Evolutionary conservation across 2,113 vertebrate species (phyloP).

Genomic region (Perca schrenkii): DNA sequence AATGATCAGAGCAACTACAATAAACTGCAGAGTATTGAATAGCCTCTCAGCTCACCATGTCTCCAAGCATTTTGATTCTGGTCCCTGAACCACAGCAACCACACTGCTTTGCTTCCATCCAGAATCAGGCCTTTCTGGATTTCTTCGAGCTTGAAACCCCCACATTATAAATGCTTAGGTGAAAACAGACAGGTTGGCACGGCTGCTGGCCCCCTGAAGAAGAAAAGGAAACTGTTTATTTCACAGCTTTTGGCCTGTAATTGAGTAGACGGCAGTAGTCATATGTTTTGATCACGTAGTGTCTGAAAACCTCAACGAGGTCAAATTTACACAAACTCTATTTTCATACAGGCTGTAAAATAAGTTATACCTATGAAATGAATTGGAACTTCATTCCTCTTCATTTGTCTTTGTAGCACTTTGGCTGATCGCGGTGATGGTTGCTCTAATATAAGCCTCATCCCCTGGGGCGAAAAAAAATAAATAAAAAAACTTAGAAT

Average conservation of each 20-base stretch:
- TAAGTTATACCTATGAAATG: slow-evolving; percentile 52
- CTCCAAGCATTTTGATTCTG: slow-evolving; percentile 64
- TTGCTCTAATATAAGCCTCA: slow-evolving; percentile 58
- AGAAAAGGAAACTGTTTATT: slow-evolving; percentile 62
- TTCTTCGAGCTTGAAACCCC: slow-evolving; percentile 50
- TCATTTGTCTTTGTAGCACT: slow-evolving; percentile 53
- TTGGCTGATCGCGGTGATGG: slow-evolving; percentile 16
- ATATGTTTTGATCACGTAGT: slow-evolving; percentile 57
- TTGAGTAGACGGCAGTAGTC: slow-evolving; percentile 40
- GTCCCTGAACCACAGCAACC: slow-evolving; percentile 71
- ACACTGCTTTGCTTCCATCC: slow-evolving; percentile 60
- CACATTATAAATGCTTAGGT: slow-evolving; percentile 59
- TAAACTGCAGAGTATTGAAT: slow-evolving; percentile 73
- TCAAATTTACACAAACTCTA: slow-evolving; percentile 61
- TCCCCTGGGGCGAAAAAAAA: slow-evolving; percentile 40
- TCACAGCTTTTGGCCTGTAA: slow-evolving; percentile 55
- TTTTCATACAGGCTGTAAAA: slow-evolving; percentile 59
- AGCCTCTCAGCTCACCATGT: slow-evolving; percentile 64
- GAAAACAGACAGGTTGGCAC: slow-evolving; percentile 71
- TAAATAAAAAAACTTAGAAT: slow-evolving; percentile 43
- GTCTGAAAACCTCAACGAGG: slow-evolving; percentile 55
- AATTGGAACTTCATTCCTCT: slow-evolving; percentile 61
- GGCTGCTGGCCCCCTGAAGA: slow-evolving; percentile 44
- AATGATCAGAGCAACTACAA: slow-evolving; percentile 75
- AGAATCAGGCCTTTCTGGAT: slow-evolving; percentile 53